Base-by-base conservation (phyloP, 2,888 invertebrate species). In the Maniola hyperantus region DNA sequence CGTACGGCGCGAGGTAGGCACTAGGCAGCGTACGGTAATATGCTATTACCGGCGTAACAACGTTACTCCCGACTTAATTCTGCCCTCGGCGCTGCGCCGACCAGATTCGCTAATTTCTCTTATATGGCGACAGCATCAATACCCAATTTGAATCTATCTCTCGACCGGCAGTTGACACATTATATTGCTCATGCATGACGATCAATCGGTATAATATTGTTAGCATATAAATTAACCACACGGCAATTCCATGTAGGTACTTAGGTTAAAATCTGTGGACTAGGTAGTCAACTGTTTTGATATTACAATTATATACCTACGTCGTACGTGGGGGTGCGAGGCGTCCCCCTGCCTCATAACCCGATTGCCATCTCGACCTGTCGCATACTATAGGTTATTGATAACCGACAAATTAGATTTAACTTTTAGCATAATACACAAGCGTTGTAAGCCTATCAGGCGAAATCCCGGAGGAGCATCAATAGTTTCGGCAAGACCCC, bases 51-150 rank as follows among this genome's bases (percentile, higher is more conserved):
- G 80, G 79, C 84, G 83, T 91, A 91, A 91, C 90, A 85, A 83
- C 80, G 84, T 91, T 91, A 90, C 87, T 87, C 84, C 85, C 88
- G 83, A 88, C 88, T 88, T 89, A 89, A 90, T 91, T 89, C 81
- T 73, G 85, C 91, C 87, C 75, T 78, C 78, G 83, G 88, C 87
- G 74, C 73, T 77, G 74, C 73, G 76, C 72, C 81, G 76, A 74
- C 79, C 84, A 80, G 83, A 86, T 87, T 84, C 79, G 72, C 81
- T 83, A 81, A 83, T 83, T 84, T 79, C 84, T 84, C 82, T 80
- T 80, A 82, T 80, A 76, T 77, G 64, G 62, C 65, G 64, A 67
- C 65, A 72, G 50, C 65, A 67, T 58, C 66, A 68, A 71, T 70
- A 68, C 62, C 54, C 67, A 69, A 71, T 69, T 69, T 61, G 58